phyloP scores from a whole-genome alignment of 37 sponge, comb jelly and placozoan genomes.

The Lycopodina hypogea region DNA sequence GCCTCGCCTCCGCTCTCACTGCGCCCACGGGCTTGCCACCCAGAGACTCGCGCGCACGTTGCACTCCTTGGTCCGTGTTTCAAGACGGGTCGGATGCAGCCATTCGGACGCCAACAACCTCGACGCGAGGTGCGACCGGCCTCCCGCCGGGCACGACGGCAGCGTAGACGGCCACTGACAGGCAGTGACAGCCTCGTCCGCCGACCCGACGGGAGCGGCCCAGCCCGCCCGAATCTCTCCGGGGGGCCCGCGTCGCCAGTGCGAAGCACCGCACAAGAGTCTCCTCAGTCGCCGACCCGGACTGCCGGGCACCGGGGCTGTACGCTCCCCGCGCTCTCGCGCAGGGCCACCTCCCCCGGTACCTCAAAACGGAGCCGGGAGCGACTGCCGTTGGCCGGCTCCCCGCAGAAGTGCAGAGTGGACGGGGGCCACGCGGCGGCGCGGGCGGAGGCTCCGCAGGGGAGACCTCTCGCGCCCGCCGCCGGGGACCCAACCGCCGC shows the following conservation, averaged over 20 bases:
- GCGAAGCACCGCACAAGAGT: constrained; percentile 4
- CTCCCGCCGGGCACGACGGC: constrained; percentile 15
- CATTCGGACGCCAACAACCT: constrained; percentile 31
- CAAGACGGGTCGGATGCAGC: constrained; percentile 71
- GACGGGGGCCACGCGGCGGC: constrained; percentile 25
- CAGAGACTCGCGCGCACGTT: constrained; percentile 71
- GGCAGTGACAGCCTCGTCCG: constrained; percentile 1
- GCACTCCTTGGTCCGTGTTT: constrained; percentile 89
- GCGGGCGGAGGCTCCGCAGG: too few relatives aligned
- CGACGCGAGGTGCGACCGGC: constrained; percentile 33
- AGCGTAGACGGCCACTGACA: constrained; percentile 18
- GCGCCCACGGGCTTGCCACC: constrained; percentile 65
- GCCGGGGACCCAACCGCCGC: background rate
- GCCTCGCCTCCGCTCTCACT: constrained; percentile 58
- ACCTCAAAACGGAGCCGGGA: constrained; percentile 16
- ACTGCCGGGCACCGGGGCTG: constrained; percentile 9
- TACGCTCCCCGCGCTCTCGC: constrained; percentile 9
- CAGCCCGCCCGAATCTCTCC: too few relatives aligned
- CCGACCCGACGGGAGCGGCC: constrained; percentile 10
- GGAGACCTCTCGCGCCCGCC: background rate
- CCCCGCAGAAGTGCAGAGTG: constrained; percentile 5
- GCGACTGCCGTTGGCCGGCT: constrained; percentile 34
- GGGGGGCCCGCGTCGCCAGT: constrained; percentile 10
- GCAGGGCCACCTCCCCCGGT: constrained; percentile 14
- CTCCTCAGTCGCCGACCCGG: constrained; percentile 16